Evolutionary conservation across 2,888 invertebrate genomes (phyloP).

Genomic region (Cataglyphis albicans): DNA sequence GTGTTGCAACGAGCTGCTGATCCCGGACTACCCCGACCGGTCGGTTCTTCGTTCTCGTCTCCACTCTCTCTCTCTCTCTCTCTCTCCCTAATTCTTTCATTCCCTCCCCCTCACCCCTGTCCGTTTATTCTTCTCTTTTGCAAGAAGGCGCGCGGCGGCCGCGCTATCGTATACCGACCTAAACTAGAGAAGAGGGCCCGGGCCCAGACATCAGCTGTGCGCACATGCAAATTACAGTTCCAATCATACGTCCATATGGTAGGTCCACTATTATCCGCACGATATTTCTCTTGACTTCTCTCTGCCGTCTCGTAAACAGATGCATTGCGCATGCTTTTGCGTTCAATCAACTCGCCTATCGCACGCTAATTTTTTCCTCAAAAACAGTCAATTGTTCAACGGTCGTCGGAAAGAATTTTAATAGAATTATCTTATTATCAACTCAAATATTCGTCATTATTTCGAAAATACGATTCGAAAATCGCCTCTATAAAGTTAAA

Average conservation of each 20-base stretch:
- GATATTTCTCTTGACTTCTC: conserved; percentile 58
- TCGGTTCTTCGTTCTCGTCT: conserved; percentile 29
- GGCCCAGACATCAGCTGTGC: conserved; percentile 76
- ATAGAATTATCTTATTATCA: neutral
- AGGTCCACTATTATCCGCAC: conserved; percentile 78
- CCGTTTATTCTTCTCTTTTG: conserved; percentile 28
- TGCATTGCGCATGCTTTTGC: conserved; percentile 47
- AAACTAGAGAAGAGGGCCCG: conserved; percentile 59
- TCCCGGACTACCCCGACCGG: conserved; percentile 70
- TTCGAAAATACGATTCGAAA: neutral
- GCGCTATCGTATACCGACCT: conserved; percentile 55
- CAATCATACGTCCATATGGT: conserved; percentile 75
- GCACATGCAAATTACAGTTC: conserved; percentile 77
- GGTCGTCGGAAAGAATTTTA: neutral
- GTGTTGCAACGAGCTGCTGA: conserved; percentile 76
- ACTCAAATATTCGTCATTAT: neutral
- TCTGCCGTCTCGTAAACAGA: conserved; percentile 44
- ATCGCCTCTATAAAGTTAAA: neutral
- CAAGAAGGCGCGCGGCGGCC: conserved; percentile 21
- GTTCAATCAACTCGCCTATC: conserved; percentile 47
- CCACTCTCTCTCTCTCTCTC: neutral
- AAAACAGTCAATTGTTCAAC: conserved; percentile 12
- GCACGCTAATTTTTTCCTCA: conserved; percentile 13
- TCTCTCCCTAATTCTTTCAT: conserved; percentile 36
- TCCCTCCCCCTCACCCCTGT: neutral